Evolutionary conservation across 1,140 invertebrate species (phyloP).

Genomic region (Ladona fulva): DNA sequence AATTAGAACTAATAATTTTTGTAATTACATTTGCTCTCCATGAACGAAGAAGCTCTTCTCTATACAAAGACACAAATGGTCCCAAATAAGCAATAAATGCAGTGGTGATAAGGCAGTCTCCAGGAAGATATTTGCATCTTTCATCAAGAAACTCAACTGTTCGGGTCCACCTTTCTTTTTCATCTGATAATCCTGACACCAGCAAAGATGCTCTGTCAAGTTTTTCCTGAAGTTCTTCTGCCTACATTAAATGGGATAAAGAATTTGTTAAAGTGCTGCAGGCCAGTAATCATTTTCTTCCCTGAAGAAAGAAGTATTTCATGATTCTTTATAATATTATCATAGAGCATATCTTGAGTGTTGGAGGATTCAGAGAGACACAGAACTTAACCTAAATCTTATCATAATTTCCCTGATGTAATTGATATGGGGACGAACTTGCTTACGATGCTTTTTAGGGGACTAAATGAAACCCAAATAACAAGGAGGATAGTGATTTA

Average conservation of each 20-base stretch:
- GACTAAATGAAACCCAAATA: too few relatives aligned
- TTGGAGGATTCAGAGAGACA: too few relatives aligned
- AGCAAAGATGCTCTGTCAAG: constrained; percentile 61
- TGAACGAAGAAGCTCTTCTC: constrained; percentile 54
- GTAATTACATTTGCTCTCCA: constrained; percentile 51
- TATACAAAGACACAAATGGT: constrained; percentile 71
- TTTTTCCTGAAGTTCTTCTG: constrained; percentile 53
- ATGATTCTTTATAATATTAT: too few relatives aligned
- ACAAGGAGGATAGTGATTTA: too few relatives aligned
- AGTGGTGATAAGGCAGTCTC: constrained; percentile 67
- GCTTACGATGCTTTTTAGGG: too few relatives aligned
- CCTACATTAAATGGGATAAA: constrained; percentile 31
- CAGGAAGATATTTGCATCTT: constrained; percentile 54
- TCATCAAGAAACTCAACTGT: constrained; percentile 56
- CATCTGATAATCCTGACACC: constrained; percentile 61
- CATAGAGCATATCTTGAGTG: too few relatives aligned
- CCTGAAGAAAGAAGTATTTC: too few relatives aligned
- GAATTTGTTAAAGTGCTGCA: background rate
- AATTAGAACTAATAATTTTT: too few relatives aligned
- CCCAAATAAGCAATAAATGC: constrained; percentile 79
- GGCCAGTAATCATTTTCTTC: too few relatives aligned
- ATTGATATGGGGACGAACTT: too few relatives aligned
- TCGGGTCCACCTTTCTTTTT: constrained; percentile 65
- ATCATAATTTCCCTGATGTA: too few relatives aligned
- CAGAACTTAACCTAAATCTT: too few relatives aligned